Base-by-base conservation (phyloP, 1,140 invertebrate species). In the Eumaeus atala region DNA sequence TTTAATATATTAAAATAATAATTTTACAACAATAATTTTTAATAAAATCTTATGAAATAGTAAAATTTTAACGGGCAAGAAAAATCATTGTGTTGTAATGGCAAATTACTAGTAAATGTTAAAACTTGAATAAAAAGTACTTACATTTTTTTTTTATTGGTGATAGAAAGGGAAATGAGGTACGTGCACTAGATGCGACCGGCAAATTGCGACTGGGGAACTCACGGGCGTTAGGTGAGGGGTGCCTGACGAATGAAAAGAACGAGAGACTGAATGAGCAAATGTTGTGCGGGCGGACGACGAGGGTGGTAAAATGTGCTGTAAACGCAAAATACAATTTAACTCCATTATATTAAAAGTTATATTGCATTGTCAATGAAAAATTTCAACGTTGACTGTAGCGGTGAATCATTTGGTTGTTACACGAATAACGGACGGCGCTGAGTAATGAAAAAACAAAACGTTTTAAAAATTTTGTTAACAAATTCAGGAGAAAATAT, bases 131-230 rank as follows among this genome's bases (percentile, higher is more conserved):
- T 28, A 28, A 28, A 28, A 28, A 28, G 21, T 28, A 28, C 21
- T 28, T 28, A 28, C 78, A 73, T 79, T 65, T 58, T 56, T 66
- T 64, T n/a, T 28, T 28, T 3, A 28, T 74, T 71, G 66, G 66
- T 50, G 53, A 64, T 64, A 54, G 54, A 58, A 58, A 58, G 56
- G 52, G 64, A 56, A 56, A 61, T 47, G 44, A 35, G 51, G 56
- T 44, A 61, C 78, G 78, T 77, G 60, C 70, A 79, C 76, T 59
- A 48, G 55, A 58, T 55, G 66, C 64, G 60, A 66, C 63, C 64
- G 69, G 67, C 70, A 61, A 67, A 73, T 67, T 65, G 67, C 76
- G 66, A 79, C 78, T 81, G 74, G 63, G 52, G 56, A 51, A 53
- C 59, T 52, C 54, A 48, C 38, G 51, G 21, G 38, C 50, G 49